Evolutionary conservation across 1,140 invertebrate genomes (phyloP), one percentile per base, ranked within the genome.

Genomic region (Drosophila pruinosa): DNA sequence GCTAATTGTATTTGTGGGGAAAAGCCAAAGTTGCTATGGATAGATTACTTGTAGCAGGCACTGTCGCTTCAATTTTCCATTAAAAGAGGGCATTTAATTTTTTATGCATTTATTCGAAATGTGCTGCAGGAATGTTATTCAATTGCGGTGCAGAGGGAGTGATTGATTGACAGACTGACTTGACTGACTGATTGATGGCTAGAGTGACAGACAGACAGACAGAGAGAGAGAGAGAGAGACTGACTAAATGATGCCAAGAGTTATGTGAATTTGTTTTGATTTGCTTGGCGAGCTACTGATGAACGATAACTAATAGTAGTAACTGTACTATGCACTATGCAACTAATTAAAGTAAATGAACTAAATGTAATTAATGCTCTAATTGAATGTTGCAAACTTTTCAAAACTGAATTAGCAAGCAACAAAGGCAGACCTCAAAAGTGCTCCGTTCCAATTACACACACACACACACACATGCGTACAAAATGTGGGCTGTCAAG

Each of bases 391-490:
- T n/a, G 2, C 31, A 31, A 31, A 8, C 28, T 26, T 26, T 26
- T 26, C 26, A 31, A 31, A 31, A 31, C 28, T 14, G 36, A 38
- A 15, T 38, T 38, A 38, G n/a, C n/a, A n/a, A n/a, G n/a, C n/a
- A n/a, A 15, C 12, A 38, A 12, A 36, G 3, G 10, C 12, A 2
- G 3, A 12, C 12, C 34, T n/a, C 10, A 12, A 36, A 14, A 14
- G 34, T 14, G 4, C 6, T 62, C 22, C 10, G 21, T 39, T 34
- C 43, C 53, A 48, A 65, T 56, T 57, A 26, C 21, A 26, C 7
- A 14, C 52, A 31, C 26, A 50, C 47, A 58, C 39, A 45, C 31
- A 62, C 45, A 36, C 41, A 48, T 47, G 12, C 53, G 36, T 41
- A 43, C 15, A 67, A 19, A 34, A 34, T 4, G 26, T 10, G 26